These are phyloP conservation scores for Ectemnius cavifrons DNA, from an alignment of 2,888 invertebrate genomes.

Conservation along the genomic window DNA sequence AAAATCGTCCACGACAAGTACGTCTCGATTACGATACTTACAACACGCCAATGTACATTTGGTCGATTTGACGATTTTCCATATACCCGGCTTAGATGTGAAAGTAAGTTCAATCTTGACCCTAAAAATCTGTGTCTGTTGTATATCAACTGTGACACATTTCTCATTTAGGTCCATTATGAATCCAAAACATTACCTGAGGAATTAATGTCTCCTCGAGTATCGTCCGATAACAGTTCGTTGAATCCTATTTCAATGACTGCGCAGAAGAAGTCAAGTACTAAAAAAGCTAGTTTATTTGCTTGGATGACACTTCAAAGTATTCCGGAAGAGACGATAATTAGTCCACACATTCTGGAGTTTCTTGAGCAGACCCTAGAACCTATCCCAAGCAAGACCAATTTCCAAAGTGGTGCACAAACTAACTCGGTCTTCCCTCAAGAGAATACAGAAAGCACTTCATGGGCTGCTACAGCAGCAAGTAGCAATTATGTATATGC, in stretches of 20 bases:
- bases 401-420: constrained; percentile 70
- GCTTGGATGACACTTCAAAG: constrained; percentile 98
- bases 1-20: constrained; percentile 73
- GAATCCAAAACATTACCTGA: constrained; percentile 87
- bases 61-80: constrained; percentile 91
- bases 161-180: constrained; percentile 83
- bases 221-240: constrained; percentile 72
- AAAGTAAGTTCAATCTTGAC: constrained; percentile 80
- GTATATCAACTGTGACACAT: background rate
- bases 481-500: constrained; percentile 86
- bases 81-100: constrained; percentile 94
- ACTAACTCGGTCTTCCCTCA: constrained; percentile 68
- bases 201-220: constrained; percentile 80
- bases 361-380: constrained; percentile 98
- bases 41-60: constrained; percentile 79
- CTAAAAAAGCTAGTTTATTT: constrained; percentile 93
- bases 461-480: constrained; percentile 74
- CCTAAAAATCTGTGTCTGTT: background rate
- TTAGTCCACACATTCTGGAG: constrained; percentile 97
- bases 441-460: constrained; percentile 73
- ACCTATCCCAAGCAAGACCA: constrained; percentile 89
- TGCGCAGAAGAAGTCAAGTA: constrained; percentile 81
- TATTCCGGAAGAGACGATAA: constrained; percentile 98
- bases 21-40: constrained; percentile 75
- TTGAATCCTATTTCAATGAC: constrained; percentile 68